Conservation (phyloP, 2,888 invertebrate species). For the Campaea margaritaria region DNA sequence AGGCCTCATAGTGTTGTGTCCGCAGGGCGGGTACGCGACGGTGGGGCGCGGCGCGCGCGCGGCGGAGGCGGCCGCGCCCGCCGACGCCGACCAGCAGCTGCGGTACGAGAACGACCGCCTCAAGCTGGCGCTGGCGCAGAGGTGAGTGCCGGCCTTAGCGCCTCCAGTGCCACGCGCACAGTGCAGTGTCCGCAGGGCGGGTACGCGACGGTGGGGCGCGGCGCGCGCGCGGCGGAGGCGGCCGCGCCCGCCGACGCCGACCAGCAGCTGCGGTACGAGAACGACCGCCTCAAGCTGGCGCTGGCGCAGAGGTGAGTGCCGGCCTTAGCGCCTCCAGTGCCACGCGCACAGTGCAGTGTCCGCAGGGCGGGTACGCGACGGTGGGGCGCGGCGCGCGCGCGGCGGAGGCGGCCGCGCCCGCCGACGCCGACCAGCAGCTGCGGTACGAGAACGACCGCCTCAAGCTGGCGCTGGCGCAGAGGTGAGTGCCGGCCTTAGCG, state of each 20-base stretch:
- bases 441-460: slow-evolving; percentile 99
- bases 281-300: slow-evolving; percentile 97
- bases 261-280: slow-evolving; percentile 98
- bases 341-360: too few relatives aligned
- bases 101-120: slow-evolving; percentile 99
- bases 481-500: too few relatives aligned
- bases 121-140: slow-evolving; percentile 96
- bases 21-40: slow-evolving; percentile 75
- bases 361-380: slow-evolving; percentile 77
- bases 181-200: slow-evolving; percentile 60
- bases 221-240: slow-evolving; percentile 54
- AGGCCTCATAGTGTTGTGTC: too few relatives aligned
- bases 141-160: too few relatives aligned
- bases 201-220: slow-evolving; percentile 76
- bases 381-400: slow-evolving; percentile 72
- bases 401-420: too few relatives aligned
- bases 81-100: slow-evolving; percentile 90
- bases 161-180: too few relatives aligned
- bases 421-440: slow-evolving; percentile 90
- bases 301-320: slow-evolving; percentile 94
- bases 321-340: too few relatives aligned
- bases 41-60: slow-evolving; percentile 69
- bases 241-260: slow-evolving; percentile 81
- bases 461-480: slow-evolving; percentile 96
- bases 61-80: slow-evolving; percentile 61